Evolutionary conservation across 2,113 vertebrate species (phyloP).

Genomic region (Hystrix cristata): DNA sequence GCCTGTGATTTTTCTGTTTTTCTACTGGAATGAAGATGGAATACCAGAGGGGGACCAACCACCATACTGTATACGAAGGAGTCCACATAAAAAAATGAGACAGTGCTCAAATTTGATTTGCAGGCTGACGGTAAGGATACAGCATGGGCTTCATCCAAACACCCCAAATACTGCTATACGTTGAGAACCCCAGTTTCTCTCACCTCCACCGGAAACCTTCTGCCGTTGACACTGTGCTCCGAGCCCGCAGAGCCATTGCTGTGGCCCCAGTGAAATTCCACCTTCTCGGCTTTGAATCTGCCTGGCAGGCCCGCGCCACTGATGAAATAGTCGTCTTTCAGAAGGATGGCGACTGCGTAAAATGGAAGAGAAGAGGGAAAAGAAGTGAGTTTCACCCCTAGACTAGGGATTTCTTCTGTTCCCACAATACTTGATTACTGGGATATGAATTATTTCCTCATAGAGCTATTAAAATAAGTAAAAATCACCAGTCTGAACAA

Average conservation of each 20-base stretch:
- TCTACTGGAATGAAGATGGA: background rate
- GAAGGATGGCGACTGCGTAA: constrained; percentile 94
- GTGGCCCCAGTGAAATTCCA: constrained; percentile 99
- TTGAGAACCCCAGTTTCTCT: constrained; percentile 78
- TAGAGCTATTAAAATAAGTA: background rate
- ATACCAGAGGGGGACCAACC: background rate
- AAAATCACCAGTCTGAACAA: background rate
- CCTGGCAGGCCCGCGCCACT: constrained; percentile 95
- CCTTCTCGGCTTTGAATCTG: constrained; percentile 98
- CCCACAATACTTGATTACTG: background rate
- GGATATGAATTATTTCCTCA: background rate
- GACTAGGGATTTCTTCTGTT: background rate
- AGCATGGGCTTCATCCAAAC: background rate
- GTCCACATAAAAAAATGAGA: background rate
- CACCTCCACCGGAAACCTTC: constrained; percentile 96
- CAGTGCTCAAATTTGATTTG: background rate
- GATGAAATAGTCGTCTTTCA: constrained; percentile 98
- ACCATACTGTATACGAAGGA: background rate
- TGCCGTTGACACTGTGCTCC: constrained; percentile 96
- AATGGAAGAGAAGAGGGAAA: constrained; percentile 49
- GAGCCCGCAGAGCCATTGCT: constrained; percentile 96
- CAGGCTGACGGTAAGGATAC: background rate
- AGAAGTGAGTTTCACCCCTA: constrained; percentile 59
- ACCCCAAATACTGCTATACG: background rate
- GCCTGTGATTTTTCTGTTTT: rapidly evolving